Percentiles rank a stretch among this genome's conserved stretches.
Evolutionary conservation across 2,113 vertebrate genomes (phyloP).

Genomic region (Corythornis vintsioides): DNA sequence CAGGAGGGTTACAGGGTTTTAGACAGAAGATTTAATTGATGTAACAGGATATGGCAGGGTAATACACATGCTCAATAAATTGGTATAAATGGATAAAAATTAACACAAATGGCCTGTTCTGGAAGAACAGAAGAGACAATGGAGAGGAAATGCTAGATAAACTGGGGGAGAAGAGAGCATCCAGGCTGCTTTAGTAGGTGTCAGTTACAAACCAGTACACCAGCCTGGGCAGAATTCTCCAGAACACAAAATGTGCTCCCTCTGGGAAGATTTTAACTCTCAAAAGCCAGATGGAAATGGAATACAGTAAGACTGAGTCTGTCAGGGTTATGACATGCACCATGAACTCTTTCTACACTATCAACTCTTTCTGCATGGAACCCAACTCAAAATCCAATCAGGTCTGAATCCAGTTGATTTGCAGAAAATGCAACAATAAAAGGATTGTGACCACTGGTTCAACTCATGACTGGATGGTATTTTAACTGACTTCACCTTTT

Average conservation of each 20-base stretch:
- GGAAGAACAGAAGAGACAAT: constrained; percentile 14
- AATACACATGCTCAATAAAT: not conserved
- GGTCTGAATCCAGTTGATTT: not conserved
- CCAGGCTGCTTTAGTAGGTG: not conserved
- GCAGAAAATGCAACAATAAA: not conserved
- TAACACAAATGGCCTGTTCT: not conserved
- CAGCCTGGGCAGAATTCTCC: not conserved
- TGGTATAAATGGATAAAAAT: not conserved
- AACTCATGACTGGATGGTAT: not conserved
- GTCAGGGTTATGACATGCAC: not conserved
- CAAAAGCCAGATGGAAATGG: not conserved
- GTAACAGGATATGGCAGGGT: not conserved
- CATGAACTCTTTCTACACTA: not conserved
- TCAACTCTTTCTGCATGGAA: not conserved
- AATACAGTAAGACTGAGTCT: not conserved
- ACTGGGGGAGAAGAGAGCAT: not conserved
- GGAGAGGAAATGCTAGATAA: constrained; percentile 42
- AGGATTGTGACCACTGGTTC: not conserved
- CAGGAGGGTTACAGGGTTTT: not conserved
- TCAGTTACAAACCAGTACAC: not conserved
- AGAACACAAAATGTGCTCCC: not conserved
- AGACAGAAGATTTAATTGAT: not conserved
- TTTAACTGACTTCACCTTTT: not conserved
- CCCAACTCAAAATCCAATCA: not conserved
- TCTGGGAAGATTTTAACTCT: not conserved